Evolutionary conservation across 2,113 vertebrate species (phyloP).

Genomic region (Pseudopipra pipra): DNA sequence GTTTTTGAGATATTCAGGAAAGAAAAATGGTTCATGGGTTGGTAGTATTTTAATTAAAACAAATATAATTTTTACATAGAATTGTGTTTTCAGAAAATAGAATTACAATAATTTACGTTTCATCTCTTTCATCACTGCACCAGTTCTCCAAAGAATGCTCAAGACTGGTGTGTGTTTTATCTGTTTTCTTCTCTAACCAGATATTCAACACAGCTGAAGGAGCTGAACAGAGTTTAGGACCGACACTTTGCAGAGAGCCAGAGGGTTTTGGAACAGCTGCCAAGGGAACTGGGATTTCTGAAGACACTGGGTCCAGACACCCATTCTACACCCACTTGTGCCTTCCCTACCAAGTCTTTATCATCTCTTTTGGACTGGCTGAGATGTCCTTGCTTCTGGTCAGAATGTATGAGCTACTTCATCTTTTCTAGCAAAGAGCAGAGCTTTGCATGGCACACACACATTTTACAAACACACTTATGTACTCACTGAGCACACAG

Average conservation of each 20-base stretch:
- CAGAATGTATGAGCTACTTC: too few species aligned
- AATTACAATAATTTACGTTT: neutral
- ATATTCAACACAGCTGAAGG: neutral
- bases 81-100: neutral
- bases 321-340: neutral
- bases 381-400: neutral
- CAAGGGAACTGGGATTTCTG: accelerated
- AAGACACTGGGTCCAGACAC: neutral
- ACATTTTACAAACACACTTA: neutral
- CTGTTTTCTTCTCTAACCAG: neutral
- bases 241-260: neutral
- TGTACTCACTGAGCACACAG: neutral
- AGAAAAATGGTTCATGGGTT: neutral
- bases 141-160: neutral
- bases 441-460: neutral
- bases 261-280: too few species aligned
- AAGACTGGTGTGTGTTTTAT: neutral
- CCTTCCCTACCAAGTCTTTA: neutral
- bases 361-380: accelerated
- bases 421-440: neutral
- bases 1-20: neutral
- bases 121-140: neutral
- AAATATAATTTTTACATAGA: neutral
- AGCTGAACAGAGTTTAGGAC: neutral
- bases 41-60: neutral